Percentiles rank a stretch among this genome's conserved stretches.
phyloP scores from a whole-genome alignment of 2,797 vertebrate species.

The Brachyalestes nurse region DNA sequence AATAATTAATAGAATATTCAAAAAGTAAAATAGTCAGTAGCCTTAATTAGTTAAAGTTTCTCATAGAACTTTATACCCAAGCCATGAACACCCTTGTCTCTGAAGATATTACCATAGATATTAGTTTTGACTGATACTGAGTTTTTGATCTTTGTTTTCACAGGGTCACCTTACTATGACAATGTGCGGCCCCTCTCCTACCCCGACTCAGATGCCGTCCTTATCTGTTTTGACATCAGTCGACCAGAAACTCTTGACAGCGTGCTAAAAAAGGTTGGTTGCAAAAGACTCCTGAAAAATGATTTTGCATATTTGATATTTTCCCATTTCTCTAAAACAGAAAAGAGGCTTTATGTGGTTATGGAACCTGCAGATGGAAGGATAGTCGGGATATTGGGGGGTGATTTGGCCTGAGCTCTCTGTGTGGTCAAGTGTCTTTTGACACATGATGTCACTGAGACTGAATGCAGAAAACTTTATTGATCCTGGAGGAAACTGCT shows the following conservation, averaged over 20 bases:
- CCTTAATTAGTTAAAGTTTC: no score
- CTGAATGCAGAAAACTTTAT: no score
- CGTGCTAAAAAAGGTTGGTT: constrained; percentile 85
- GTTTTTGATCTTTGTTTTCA: constrained; percentile 22
- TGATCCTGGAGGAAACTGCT: no score
- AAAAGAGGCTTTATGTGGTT: no score
- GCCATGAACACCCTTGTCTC: no score
- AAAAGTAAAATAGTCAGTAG: no score
- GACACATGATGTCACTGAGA: constrained; percentile 46
- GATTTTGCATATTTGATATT: no score
- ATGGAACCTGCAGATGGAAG: no score
- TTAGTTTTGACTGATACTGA: not conserved
- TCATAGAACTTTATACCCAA: no score
- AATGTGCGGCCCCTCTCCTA: constrained; percentile 90
- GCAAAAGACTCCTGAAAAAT: not conserved
- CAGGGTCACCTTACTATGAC: constrained; percentile 91
- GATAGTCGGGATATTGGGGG: not conserved
- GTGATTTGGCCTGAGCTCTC: constrained; percentile 32
- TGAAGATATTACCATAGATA: no score
- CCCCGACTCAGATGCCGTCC: constrained; percentile 87
- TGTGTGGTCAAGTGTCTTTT: constrained; percentile 21
- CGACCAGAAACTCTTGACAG: constrained; percentile 89
- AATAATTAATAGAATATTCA: no score
- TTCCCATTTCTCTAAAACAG: no score
- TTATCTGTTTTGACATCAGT: constrained; percentile 91